Conservation (phyloP, 2,113 vertebrate species). For the Rhagologus leucostigma region DNA sequence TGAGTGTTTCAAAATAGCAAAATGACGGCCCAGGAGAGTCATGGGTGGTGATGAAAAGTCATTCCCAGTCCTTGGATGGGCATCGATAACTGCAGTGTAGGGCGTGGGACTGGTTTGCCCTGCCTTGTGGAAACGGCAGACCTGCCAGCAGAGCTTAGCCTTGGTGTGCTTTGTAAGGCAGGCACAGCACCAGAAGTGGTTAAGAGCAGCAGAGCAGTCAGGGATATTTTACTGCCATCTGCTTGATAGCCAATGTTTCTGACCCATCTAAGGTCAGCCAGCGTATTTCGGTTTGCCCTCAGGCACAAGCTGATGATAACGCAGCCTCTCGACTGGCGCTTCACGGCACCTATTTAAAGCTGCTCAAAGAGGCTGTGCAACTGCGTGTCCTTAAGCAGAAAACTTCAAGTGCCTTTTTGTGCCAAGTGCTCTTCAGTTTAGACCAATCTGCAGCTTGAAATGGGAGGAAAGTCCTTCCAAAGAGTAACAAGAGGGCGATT, state of each 20-base stretch:
- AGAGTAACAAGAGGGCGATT: not conserved
- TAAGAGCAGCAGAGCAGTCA: not conserved
- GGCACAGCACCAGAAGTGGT: not conserved
- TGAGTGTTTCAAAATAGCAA: not conserved
- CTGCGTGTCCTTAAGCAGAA: not conserved
- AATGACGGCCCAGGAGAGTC: not conserved
- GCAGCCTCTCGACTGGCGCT: not conserved
- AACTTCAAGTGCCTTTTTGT: not conserved
- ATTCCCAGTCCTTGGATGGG: not conserved
- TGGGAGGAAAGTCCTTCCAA: not conserved
- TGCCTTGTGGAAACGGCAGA: rapidly evolving
- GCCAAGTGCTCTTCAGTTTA: not conserved
- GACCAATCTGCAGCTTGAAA: not conserved
- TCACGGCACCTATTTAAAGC: slow-evolving; percentile 2
- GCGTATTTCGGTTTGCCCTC: not conserved
- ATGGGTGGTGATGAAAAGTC: not conserved
- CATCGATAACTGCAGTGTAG: rapidly evolving
- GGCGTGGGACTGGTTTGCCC: not conserved
- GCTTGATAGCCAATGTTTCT: not conserved
- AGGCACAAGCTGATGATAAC: not conserved
- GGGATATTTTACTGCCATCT: not conserved
- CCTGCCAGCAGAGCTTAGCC: not conserved
- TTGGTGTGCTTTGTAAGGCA: not conserved
- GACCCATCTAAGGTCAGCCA: not conserved
- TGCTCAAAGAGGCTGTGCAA: not conserved